phyloP scores from a whole-genome alignment of 1,140 invertebrate species.

The Sesamia nonagrioides region DNA sequence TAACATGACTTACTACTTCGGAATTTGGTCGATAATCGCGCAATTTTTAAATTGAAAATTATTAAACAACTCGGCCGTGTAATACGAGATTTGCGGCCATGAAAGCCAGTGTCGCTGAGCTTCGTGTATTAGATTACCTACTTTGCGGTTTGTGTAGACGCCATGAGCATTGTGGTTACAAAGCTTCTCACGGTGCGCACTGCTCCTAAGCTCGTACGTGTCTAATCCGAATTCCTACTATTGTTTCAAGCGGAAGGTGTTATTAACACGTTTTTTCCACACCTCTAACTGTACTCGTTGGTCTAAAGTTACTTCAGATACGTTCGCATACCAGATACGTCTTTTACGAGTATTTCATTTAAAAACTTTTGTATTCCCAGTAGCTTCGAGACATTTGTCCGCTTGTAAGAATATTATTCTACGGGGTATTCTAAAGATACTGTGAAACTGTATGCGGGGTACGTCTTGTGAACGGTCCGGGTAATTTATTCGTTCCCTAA shows the following conservation, averaged over 20 bases:
- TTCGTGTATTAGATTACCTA: conserved; percentile 85
- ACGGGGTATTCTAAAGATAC: conserved; percentile 70
- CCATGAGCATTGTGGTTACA: conserved; percentile 80
- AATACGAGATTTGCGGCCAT: conserved; percentile 82
- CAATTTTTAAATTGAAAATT: conserved; percentile 51
- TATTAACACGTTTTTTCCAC: conserved; percentile 43
- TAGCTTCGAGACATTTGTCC: conserved; percentile 46
- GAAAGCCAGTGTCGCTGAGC: conserved; percentile 84
- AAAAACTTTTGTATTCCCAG: conserved; percentile 52
- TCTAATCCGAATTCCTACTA: conserved; percentile 63
- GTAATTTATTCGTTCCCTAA: conserved; percentile 85
- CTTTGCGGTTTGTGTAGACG: conserved; percentile 83
- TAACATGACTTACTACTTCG: conserved; percentile 53
- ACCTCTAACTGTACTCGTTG: conserved; percentile 29
- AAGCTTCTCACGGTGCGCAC: conserved; percentile 77
- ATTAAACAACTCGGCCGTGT: conserved; percentile 65
- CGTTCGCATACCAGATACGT: not conserved
- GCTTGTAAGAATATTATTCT: conserved; percentile 66
- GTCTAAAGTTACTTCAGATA: conserved; percentile 18
- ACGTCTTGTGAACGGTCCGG: conserved; percentile 67
- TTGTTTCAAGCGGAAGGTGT: conserved; percentile 58
- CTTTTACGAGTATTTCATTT: conserved; percentile 52
- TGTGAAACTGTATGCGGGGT: conserved; percentile 72
- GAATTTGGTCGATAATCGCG: conserved; percentile 64
- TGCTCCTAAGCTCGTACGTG: conserved; percentile 64